Evolutionary conservation across 1,140 invertebrate species (phyloP), one percentile per base, ranked within the genome.

Genomic region (Plectus sambesii): DNA sequence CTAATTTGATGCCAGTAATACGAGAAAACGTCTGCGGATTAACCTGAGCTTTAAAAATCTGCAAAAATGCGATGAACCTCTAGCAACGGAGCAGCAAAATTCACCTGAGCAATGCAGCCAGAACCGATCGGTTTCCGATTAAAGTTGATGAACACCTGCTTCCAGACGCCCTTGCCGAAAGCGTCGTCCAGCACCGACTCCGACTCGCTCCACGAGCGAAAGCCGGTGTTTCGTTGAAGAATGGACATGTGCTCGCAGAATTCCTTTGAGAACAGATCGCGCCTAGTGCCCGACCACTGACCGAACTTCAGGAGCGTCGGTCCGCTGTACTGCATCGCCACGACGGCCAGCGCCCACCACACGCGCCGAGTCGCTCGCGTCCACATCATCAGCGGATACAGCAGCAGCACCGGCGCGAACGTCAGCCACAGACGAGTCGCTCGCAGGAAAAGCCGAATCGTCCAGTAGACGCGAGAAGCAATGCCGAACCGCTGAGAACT

Each of bases 261-360:
- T 40, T 75, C 66, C 20, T 60, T 56, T 0, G 71, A 60, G 50
- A 75, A 75, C 23, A 76, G 45, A 56, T 76, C 74, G 43, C 70
- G 53, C 12, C 74, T 45, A 9, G 72, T 77, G 3, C 73, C 70
- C 3, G 69, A 66, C 75, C 75, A 77, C 50, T 76, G 75, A 3
- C 74, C 74, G n/a, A 76, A 66, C 59, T 77, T 77, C 12, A 76
- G 61, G 33, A 75, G 75, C 19, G 74, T 71, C 2, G 76, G 73
- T 0, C 76, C 76, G 24, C 70, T 64, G 29, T 62, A 56, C 51
- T 76, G 69, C 15, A 76, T 59, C 25, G 54, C 69, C n/a, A n/a
- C n/a, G n/a, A n/a, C n/a, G n/a, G n/a, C n/a, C n/a, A n/a, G n/a
- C n/a, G n/a, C n/a, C n/a, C n/a, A n/a, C n/a, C n/a, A n/a, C n/a